phyloP scores from a whole-genome alignment of 2,113 vertebrate genomes.

The Micromys minutus region DNA sequence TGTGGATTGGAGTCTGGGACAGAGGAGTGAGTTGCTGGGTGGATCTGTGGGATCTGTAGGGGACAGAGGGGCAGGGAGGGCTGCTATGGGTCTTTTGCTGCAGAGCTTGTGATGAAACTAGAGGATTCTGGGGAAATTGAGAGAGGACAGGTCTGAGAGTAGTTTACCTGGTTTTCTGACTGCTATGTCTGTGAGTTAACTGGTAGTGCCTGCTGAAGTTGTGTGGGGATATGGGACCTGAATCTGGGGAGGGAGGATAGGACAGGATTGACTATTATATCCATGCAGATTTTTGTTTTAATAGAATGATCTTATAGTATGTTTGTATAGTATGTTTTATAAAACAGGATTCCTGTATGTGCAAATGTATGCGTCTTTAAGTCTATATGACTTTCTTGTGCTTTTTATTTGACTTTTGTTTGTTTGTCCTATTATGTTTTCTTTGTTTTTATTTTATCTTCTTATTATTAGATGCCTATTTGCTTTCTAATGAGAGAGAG shows the following conservation, averaged over 20 bases:
- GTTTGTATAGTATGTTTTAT: not conserved
- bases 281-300: not conserved
- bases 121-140: not conserved
- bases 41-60: not conserved
- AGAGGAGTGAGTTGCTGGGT: not conserved
- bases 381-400: not conserved
- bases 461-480: not conserved
- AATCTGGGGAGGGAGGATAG: not conserved
- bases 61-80: not conserved
- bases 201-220: too few relatives aligned
- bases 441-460: not conserved
- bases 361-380: not conserved
- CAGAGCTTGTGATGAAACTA: not conserved
- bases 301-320: not conserved
- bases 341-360: not conserved
- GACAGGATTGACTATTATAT: not conserved
- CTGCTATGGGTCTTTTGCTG: not conserved
- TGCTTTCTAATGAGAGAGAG: not conserved
- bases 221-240: not conserved
- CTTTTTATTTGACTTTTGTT: not conserved
- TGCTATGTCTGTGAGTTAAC: not conserved
- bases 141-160: not conserved
- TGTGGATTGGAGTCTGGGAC: not conserved
- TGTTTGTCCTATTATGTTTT: not conserved
- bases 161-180: not conserved